Evolutionary conservation across 1,140 invertebrate genomes (phyloP).

Genomic region (Pogonomyrmex barbatus): DNA sequence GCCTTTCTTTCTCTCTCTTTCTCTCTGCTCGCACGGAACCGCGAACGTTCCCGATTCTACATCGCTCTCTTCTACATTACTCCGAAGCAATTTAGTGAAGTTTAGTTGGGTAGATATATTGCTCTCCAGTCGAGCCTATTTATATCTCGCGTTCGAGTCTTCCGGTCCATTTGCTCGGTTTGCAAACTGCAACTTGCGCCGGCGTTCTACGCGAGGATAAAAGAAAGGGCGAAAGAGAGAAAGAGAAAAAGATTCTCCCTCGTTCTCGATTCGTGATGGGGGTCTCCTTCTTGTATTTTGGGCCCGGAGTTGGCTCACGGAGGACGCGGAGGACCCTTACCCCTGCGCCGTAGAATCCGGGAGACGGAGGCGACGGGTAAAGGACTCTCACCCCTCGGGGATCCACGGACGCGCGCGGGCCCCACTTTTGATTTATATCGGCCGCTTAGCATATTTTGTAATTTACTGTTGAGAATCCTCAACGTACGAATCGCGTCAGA

Average conservation of each 20-base stretch:
- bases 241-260: conserved; percentile 66
- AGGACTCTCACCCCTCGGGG: conserved; percentile 21
- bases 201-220: conserved; percentile 34
- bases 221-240: conserved; percentile 37
- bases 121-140: conserved; percentile 64
- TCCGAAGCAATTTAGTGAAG: conserved; percentile 57
- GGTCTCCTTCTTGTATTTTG: conserved; percentile 74
- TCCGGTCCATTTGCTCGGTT: conserved; percentile 85
- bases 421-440: conserved; percentile 86
- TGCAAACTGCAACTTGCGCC: conserved; percentile 80
- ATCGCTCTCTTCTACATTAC: conserved; percentile 43
- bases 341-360: conserved; percentile 40
- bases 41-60: conserved; percentile 45
- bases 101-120: conserved; percentile 64
- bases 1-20: conserved; percentile 14
- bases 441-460: conserved; percentile 85
- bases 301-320: conserved; percentile 49
- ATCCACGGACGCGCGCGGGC: conserved; percentile 66
- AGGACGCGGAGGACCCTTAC: conserved; percentile 50
- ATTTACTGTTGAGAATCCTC: conserved; percentile 85
- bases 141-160: conserved; percentile 68
- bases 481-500: conserved; percentile 79
- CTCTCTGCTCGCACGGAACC: conserved; percentile 4
- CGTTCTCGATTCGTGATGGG: conserved; percentile 72
- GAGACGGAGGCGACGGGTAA: conserved; percentile 44